These are phyloP conservation scores for Lochmaea crataegi DNA, from an alignment of 2,888 invertebrate species.

Conservation along the genomic window DNA sequence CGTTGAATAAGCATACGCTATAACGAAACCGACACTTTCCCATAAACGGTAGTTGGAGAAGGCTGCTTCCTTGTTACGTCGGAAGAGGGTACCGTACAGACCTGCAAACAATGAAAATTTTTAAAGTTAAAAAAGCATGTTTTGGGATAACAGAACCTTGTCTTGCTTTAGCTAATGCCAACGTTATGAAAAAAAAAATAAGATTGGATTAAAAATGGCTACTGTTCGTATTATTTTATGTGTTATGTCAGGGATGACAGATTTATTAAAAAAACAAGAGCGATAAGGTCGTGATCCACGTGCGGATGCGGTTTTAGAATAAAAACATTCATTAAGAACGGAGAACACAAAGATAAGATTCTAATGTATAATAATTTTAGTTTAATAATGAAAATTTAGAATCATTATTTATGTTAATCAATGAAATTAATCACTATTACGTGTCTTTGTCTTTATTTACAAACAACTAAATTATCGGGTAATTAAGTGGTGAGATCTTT, in stretches of 20 bases:
- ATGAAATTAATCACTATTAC: conserved; percentile 1
- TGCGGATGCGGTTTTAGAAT: neutral
- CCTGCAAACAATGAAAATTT: conserved; percentile 67
- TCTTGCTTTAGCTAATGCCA: too few relatives aligned
- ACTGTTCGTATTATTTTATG: too few relatives aligned
- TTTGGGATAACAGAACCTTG: neutral
- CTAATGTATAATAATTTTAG: too few relatives aligned
- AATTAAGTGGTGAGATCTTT: conserved; percentile 10
- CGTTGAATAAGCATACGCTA: conserved; percentile 90
- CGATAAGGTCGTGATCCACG: neutral
- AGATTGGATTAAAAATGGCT: neutral
- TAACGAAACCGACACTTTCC: conserved; percentile 91
- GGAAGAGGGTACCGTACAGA: conserved; percentile 86
- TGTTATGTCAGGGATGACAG: neutral
- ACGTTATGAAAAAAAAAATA: too few relatives aligned
- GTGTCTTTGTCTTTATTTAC: conserved; percentile 9
- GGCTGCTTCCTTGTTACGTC: conserved; percentile 90
- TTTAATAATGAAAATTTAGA: neutral
- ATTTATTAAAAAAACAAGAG: neutral
- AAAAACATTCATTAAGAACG: neutral
- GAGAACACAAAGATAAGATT: too few relatives aligned
- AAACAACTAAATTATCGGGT: conserved; percentile 17
- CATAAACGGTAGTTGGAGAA: conserved; percentile 92
- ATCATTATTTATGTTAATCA: conserved; percentile 1
- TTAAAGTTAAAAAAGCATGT: neutral